phyloP scores from a whole-genome alignment of 2,113 vertebrate species.

The Sisor rabdophorus region DNA sequence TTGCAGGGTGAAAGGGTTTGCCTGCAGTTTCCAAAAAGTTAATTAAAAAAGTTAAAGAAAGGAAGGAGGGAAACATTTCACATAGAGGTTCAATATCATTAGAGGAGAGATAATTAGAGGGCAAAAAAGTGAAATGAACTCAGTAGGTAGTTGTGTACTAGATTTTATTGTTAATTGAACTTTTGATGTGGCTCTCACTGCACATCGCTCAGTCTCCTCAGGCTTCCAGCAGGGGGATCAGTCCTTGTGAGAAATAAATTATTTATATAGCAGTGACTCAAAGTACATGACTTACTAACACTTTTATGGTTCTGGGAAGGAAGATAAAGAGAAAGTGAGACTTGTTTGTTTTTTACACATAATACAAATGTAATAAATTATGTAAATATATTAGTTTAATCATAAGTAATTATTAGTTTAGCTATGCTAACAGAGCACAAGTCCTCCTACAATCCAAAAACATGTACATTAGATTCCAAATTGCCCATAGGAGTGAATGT shows the following conservation, averaged over 20 bases:
- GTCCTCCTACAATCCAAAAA: too few relatives aligned
- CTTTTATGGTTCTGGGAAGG: not conserved
- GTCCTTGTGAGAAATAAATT: not conserved
- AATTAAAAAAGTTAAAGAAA: not conserved
- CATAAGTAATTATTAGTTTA: too few relatives aligned
- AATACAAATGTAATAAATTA: too few relatives aligned
- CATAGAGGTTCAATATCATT: conserved; percentile 1
- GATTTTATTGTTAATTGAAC: conserved; percentile 26
- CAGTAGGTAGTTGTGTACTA: not conserved
- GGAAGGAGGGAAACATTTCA: conserved; percentile 1
- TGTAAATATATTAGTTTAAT: too few relatives aligned
- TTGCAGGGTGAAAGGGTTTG: not conserved
- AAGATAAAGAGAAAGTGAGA: too few relatives aligned
- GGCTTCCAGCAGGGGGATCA: not conserved
- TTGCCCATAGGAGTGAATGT: too few relatives aligned
- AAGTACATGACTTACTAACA: conserved; percentile 18
- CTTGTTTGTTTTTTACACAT: too few relatives aligned
- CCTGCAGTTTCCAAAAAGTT: not conserved
- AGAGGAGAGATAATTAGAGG: conserved; percentile 10
- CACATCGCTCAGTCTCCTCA: not conserved
- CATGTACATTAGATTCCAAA: too few relatives aligned
- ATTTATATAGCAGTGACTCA: not conserved
- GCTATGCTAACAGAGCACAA: too few relatives aligned
- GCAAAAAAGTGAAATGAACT: not conserved
- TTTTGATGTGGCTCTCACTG: conserved; percentile 1